Conservation (phyloP, 2,113 vertebrate genomes). For the Panthera tigris region DNA sequence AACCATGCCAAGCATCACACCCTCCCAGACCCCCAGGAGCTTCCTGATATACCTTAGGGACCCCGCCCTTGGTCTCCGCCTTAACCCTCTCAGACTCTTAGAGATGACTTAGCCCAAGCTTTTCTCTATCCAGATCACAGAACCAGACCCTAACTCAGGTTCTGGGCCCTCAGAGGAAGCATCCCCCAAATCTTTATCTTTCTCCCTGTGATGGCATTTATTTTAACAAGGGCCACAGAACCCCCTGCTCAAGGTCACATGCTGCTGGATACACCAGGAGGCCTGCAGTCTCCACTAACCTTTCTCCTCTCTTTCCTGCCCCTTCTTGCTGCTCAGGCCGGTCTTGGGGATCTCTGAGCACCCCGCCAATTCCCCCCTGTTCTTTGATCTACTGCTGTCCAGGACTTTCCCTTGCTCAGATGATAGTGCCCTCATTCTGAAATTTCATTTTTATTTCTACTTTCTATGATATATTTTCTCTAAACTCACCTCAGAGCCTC, state of each 20-base stretch:
- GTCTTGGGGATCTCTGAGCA: not conserved
- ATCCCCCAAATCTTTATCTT: not conserved
- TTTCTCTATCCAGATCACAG: not conserved
- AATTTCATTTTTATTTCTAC: not conserved
- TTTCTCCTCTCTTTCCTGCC: not conserved
- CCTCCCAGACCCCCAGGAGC: not conserved
- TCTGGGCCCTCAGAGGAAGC: not conserved
- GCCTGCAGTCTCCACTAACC: not conserved
- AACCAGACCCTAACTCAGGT: not conserved
- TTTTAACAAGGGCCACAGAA: not conserved
- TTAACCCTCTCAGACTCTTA: not conserved
- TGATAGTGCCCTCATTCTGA: not conserved
- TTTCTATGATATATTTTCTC: not conserved
- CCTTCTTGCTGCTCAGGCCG: not conserved
- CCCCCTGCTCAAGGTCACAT: conserved; percentile 45
- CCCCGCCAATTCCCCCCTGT: not conserved
- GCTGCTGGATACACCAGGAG: not conserved
- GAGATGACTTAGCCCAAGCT: not conserved
- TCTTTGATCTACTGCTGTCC: not conserved
- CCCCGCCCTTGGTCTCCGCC: not conserved
- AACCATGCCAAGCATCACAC: accelerated
- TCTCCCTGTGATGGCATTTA: not conserved
- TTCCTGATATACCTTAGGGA: accelerated
- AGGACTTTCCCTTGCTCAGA: not conserved
- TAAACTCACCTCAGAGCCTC: not conserved